Evolutionary conservation across 1,140 invertebrate genomes (phyloP), one percentile per base, ranked within the genome.

Genomic region (Sweltsa coloradensis): DNA sequence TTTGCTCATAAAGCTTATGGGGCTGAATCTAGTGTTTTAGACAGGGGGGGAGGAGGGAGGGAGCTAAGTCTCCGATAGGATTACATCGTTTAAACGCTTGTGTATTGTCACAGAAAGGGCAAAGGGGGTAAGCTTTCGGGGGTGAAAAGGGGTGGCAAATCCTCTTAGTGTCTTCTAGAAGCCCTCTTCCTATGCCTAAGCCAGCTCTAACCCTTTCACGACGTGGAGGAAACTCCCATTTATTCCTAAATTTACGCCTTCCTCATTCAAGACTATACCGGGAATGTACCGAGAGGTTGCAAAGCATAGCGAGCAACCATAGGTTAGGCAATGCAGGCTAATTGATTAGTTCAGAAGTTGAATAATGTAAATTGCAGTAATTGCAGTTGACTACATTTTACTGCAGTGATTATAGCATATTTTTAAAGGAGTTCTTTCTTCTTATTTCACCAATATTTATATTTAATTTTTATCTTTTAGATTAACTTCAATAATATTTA

Each of bases 11-110:
- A 34, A 21, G 29, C 43, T 25, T 34, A 31, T 11, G 29, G 23
- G 23, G n/a, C 18, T 11, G 11, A 22, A 37, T 16, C 16, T n/a
- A n/a, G 11, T 16, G 11, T 9, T 19, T 9, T 9, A 3, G 36
- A 22, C 16, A 37, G 36, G 36, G 5, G 36, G 7, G 29, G 14
- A 26, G 41, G 21, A 21, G n/a, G 25, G 29, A 21, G 1, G 26
- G 31, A 31, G 27, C 21, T 23, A 27, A 23, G 40, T 42, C 40
- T 23, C n/a, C 25, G 40, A 42, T 42, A 45, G 42, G 43, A 45
- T 45, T 45, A 45, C 43, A 45, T 31, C 43, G 31, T 45, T 45
- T 45, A 45, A 45, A 45, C 43, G 43, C 43, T 45, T 45, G 43
- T 45, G 43, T 45, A 45, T 45, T 45, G 43, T 45, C 40, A 14